Percentiles rank a stretch among this genome's conserved stretches.
These are phyloP conservation scores for Crossaster papposus DNA, from an alignment of 53 echinoderm and acorn worm genomes.

Conservation along the genomic window DNA sequence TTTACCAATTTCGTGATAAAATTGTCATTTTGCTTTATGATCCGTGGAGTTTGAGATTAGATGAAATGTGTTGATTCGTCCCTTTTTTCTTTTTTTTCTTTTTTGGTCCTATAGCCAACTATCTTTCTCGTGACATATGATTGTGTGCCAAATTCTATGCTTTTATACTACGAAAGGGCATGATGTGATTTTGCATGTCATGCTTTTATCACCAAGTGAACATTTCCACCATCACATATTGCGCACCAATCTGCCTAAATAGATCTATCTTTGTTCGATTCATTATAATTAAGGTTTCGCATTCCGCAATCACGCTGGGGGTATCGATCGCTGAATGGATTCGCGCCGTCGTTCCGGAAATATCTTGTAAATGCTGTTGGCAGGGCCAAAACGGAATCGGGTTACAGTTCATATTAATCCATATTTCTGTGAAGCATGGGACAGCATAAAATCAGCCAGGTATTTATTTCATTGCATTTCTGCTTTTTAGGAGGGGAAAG, in stretches of 20 bases:
- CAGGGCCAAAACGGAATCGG: slow-evolving; percentile 36
- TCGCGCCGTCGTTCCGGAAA: slow-evolving; percentile 32
- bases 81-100: no score
- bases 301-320: not conserved
- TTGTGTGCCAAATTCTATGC: no score
- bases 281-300: not conserved
- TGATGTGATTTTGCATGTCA: no score
- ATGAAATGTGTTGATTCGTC: no score
- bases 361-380: slow-evolving; percentile 38
- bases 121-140: no score
- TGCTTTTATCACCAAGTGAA: no score
- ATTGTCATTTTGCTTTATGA: not conserved
- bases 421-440: slow-evolving; percentile 38
- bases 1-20: not conserved
- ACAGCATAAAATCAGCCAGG: slow-evolving; percentile 31
- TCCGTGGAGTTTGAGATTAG: not conserved
- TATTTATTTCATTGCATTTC: not conserved
- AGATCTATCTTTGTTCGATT: no score
- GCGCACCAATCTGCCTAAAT: not conserved
- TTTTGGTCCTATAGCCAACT: no score
- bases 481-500: not conserved
- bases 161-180: no score
- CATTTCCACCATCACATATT: no score
- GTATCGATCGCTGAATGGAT: slow-evolving; percentile 30
- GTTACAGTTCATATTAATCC: slow-evolving; percentile 49